These are phyloP conservation scores for Laticauda laticaudata DNA, from an alignment of 2,113 vertebrate genomes.

Conservation along the genomic window DNA sequence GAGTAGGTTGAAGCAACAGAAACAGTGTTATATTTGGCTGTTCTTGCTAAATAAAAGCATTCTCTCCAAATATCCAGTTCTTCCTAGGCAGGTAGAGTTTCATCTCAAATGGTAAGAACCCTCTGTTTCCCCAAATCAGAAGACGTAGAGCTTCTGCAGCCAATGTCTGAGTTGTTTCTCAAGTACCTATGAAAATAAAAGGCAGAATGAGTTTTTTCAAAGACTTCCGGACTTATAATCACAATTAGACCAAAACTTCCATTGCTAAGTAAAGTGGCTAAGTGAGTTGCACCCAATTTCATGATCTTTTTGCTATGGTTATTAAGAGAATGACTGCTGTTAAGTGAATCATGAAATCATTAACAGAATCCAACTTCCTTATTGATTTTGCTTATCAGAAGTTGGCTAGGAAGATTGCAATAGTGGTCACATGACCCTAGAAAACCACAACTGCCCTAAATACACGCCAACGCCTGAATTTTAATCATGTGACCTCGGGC, in stretches of 20 bases:
- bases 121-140: background rate
- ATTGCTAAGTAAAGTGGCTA: background rate
- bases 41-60: conserved; percentile 23
- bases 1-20: background rate
- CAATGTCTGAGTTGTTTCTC: background rate
- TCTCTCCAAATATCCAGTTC: conserved; percentile 47
- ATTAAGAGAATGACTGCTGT: background rate
- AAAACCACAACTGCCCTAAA: background rate
- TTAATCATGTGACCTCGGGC: background rate
- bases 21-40: conserved; percentile 36
- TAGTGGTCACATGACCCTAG: background rate
- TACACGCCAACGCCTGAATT: background rate
- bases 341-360: background rate
- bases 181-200: conserved; percentile 50
- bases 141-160: conserved; percentile 2
- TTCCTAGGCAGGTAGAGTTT: conserved; percentile 56
- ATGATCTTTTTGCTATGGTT: background rate
- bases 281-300: background rate
- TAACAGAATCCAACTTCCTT: background rate
- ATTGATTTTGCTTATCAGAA: background rate
- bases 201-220: conserved; percentile 50
- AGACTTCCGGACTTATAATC: background rate
- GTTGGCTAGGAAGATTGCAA: background rate
- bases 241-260: background rate
- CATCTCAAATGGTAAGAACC: background rate